These are phyloP conservation scores for Magallana gigas DNA, from an alignment of 1,140 invertebrate genomes.

Conservation along the genomic window DNA sequence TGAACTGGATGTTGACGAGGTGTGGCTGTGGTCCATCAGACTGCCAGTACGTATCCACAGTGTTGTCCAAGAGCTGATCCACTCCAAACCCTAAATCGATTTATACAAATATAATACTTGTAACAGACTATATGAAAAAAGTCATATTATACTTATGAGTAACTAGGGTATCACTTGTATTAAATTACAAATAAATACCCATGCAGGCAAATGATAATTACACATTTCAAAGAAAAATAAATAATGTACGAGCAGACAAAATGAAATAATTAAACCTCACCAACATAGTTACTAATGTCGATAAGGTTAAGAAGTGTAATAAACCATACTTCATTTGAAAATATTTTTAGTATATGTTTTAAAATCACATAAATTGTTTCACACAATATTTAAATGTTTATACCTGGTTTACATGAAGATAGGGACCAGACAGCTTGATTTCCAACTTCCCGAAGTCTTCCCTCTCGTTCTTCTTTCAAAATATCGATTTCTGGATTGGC, in stretches of 20 bases:
- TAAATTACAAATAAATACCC: background rate
- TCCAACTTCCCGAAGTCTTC: constrained; percentile 94
- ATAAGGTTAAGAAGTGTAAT: too few relatives aligned
- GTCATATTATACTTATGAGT: background rate
- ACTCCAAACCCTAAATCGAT: constrained; percentile 92
- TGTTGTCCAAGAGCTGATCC: constrained; percentile 96
- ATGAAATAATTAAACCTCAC: too few relatives aligned
- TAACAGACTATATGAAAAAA: background rate
- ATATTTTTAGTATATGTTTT: too few relatives aligned
- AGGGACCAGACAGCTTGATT: constrained; percentile 98
- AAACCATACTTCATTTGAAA: too few relatives aligned
- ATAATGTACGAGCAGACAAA: too few relatives aligned
- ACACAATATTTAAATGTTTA: background rate
- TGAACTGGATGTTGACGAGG: constrained; percentile 98
- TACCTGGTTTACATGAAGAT: constrained; percentile 98
- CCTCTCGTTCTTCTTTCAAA: constrained; percentile 81
- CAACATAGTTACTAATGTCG: too few relatives aligned
- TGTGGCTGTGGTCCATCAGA: constrained; percentile 99
- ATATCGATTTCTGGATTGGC: constrained; percentile 80
- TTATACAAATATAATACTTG: background rate
- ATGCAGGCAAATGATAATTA: too few relatives aligned
- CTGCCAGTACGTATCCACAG: constrained; percentile 99
- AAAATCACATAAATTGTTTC: too few relatives aligned
- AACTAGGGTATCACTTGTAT: background rate
- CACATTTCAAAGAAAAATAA: too few relatives aligned